These are phyloP conservation scores for Diachasma alloeum DNA, from an alignment of 1,140 invertebrate genomes.

Conservation along the genomic window DNA sequence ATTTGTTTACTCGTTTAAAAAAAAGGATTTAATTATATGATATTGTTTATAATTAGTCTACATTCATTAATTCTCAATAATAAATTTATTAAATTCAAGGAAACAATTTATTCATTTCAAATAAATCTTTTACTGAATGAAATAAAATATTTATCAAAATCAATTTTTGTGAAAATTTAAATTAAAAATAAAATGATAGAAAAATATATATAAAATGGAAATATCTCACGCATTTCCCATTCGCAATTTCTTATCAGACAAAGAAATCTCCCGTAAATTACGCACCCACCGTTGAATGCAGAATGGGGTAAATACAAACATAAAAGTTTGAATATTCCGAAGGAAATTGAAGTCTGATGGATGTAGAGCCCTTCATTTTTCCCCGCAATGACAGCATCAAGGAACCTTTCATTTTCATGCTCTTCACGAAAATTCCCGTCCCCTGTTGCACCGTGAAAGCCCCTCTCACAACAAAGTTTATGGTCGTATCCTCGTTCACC, in stretches of 20 bases:
- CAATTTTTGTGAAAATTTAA: too few species aligned
- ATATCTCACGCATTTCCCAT: too few species aligned
- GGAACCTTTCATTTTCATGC: slow-evolving; percentile 25
- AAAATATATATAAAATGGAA: too few species aligned
- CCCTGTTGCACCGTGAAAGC: background rate
- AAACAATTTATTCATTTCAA: too few species aligned
- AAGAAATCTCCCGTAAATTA: background rate
- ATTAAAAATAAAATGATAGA: too few species aligned
- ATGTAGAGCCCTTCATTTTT: background rate
- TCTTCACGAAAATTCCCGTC: background rate
- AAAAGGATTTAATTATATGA: too few species aligned
- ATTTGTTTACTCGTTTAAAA: too few species aligned
- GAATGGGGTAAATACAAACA: background rate
- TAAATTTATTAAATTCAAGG: too few species aligned
- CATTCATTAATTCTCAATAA: too few species aligned
- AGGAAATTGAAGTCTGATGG: background rate
- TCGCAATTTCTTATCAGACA: background rate
- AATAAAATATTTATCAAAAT: too few species aligned
- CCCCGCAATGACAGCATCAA: background rate
- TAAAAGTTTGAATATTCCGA: background rate
- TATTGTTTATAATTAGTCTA: too few species aligned
- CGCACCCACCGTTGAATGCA: background rate
- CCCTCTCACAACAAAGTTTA: slow-evolving; percentile 40
- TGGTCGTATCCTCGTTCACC: slow-evolving; percentile 33
- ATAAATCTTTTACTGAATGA: too few species aligned